Percentiles rank a stretch among this genome's conserved stretches.
Evolutionary conservation across 1,140 invertebrate species (phyloP).

Genomic region (Pseudachorutes palmiensis): DNA sequence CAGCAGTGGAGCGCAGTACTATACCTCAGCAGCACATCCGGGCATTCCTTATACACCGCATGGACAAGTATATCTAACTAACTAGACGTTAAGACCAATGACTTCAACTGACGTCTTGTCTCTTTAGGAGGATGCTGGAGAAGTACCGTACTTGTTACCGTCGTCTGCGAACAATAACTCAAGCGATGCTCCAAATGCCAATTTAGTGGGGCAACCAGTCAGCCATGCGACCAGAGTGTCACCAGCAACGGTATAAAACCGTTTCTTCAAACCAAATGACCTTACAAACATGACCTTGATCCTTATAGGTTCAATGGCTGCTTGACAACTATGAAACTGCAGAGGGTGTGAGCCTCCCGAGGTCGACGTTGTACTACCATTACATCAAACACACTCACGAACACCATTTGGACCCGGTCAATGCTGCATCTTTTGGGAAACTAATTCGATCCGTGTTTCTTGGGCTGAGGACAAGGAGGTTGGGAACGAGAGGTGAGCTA

Average conservation of each 20-base stretch:
- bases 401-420: constrained; percentile 92
- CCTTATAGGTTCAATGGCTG: constrained; percentile 85
- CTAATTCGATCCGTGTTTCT: constrained; percentile 95
- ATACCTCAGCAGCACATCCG: background rate
- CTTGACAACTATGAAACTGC: constrained; percentile 97
- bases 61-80: background rate
- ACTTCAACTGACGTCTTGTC: no score
- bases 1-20: background rate
- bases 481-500: constrained; percentile 82
- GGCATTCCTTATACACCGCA: background rate
- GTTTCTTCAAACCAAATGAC: background rate
- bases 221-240: background rate
- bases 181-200: background rate
- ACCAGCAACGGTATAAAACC: background rate
- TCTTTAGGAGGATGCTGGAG: background rate
- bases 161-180: background rate
- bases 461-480: constrained; percentile 79
- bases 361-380: constrained; percentile 93
- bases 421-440: constrained; percentile 98
- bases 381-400: constrained; percentile 91
- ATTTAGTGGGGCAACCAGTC: constrained; percentile 2
- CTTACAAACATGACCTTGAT: background rate
- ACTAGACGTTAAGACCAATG: no score
- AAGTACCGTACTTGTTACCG: background rate
- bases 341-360: constrained; percentile 90